phyloP scores from a whole-genome alignment of 2,113 vertebrate genomes.

The Ictalurus punctatus region DNA sequence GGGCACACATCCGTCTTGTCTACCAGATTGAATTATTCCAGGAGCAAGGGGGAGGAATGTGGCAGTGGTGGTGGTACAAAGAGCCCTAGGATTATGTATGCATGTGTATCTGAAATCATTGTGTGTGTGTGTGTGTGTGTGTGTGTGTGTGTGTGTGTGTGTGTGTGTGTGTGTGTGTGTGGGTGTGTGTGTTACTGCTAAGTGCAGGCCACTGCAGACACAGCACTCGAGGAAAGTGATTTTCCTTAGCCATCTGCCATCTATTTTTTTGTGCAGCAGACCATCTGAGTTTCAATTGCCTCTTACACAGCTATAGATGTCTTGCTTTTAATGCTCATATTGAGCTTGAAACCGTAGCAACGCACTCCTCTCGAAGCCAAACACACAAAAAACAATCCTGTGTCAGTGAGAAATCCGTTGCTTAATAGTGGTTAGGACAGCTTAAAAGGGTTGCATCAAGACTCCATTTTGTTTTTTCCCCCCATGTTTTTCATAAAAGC shows the following conservation, averaged over 20 bases:
- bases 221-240: constrained; percentile 33
- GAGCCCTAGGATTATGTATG: constrained; percentile 58
- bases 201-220: constrained; percentile 45
- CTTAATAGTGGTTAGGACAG: neutral
- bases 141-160: constrained; percentile 48
- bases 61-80: constrained; percentile 45
- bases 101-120: constrained; percentile 33
- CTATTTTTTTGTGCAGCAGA: neutral
- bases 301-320: neutral
- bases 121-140: constrained; percentile 48
- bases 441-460: neutral
- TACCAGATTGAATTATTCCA: constrained; percentile 79
- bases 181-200: constrained; percentile 51
- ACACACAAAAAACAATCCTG: neutral
- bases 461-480: neutral
- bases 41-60: constrained; percentile 59
- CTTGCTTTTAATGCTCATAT: neutral
- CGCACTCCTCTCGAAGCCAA: neutral
- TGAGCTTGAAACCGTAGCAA: neutral
- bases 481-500: too few relatives aligned
- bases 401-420: neutral
- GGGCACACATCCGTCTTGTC: constrained; percentile 79
- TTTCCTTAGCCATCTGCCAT: constrained; percentile 16
- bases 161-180: constrained; percentile 54
- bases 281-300: neutral